Percentiles rank a stretch among this genome's conserved stretches.
phyloP scores from a whole-genome alignment of 2,113 vertebrate genomes.

The Erinaceus europaeus region DNA sequence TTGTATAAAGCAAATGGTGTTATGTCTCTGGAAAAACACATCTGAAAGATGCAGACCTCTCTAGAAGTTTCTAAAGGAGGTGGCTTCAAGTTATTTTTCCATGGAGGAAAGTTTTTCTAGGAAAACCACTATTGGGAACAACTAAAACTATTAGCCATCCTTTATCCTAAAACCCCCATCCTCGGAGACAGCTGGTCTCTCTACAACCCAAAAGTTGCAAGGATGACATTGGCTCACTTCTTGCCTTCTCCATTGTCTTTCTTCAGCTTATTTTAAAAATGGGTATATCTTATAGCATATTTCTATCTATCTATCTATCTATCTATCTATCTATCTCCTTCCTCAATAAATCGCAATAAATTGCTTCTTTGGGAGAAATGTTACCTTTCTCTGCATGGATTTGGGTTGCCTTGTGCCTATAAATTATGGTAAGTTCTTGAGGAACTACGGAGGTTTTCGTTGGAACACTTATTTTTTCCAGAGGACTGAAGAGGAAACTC shows the following conservation, averaged over 20 bases:
- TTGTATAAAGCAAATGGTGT: not conserved
- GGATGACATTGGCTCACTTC: not conserved
- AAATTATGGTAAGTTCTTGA: slow-evolving; percentile 56
- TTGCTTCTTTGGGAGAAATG: slow-evolving; percentile 59
- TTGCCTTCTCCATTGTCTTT: not conserved
- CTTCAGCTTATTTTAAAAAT: not conserved
- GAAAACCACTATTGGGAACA: not conserved
- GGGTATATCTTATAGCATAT: not conserved
- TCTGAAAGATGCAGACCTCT: not conserved
- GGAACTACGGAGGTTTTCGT: slow-evolving; percentile 49
- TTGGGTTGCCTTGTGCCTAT: slow-evolving; percentile 62
- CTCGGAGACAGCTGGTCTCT: not conserved
- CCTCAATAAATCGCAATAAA: slow-evolving; percentile 21
- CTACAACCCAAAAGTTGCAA: not conserved
- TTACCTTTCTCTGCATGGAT: slow-evolving; percentile 45
- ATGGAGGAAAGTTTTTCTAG: slow-evolving; percentile 23
- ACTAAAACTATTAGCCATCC: not conserved
- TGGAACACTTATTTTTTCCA: slow-evolving; percentile 45
- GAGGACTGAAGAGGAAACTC: slow-evolving; percentile 41
- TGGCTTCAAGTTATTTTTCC: slow-evolving; percentile 36
- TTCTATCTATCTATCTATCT: not conserved
- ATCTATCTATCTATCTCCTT: not conserved
- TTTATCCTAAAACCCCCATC: not conserved
- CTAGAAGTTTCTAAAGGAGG: slow-evolving; percentile 14
- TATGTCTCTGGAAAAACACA: not conserved